Evolutionary conservation across 2,797 vertebrate species (phyloP), one percentile per base, ranked within the genome.

Genomic region (Tolypeutes matacus): DNA sequence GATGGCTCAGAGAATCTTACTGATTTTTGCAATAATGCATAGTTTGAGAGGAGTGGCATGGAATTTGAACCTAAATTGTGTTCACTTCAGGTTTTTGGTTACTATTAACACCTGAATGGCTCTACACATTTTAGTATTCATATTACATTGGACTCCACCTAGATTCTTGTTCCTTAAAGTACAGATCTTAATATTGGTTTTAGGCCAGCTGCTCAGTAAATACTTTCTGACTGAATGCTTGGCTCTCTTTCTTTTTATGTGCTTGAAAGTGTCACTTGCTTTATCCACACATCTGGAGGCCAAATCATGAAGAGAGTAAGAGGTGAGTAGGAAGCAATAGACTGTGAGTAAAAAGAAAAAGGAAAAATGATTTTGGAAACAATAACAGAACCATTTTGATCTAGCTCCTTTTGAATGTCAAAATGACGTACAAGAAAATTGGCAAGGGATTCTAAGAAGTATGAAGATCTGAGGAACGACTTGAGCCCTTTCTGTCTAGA

Each of bases 331-430:
- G 64, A 93, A 96, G 25, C 42, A 31, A 78, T 53, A 95, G 73
- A 56, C n/a, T 95, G 92, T 93, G 85, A 93, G 72, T 83, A 75
- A 95, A 95, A 89, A 34, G 67, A 82, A 75, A 89, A 88, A 25
- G 36, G 76, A 82, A 84, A 94, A 88, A 75, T 89, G 34, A 89
- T 73, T 94, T 88, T 86, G 73, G 58, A 83, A 83, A 95, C 9
- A 87, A 89, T 95, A 94, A 83, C 46, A 93, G 89, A 88, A 83
- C 7, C 42, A 78, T 88, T 96, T 93, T 97, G 69, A 97, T 96
- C 69, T 88, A 58, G 60, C 4, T 94, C 51, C 95, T 93, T 96
- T 97, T 90, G 77, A 96, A 76, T 94, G 85, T 97, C 96, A 97
- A 93, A 94, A 72, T 92, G 82, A 93, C 90, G 84, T 94, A 92